Conservation (phyloP, 2,797 vertebrate genomes). For the Odontamblyopus lacepedii region DNA sequence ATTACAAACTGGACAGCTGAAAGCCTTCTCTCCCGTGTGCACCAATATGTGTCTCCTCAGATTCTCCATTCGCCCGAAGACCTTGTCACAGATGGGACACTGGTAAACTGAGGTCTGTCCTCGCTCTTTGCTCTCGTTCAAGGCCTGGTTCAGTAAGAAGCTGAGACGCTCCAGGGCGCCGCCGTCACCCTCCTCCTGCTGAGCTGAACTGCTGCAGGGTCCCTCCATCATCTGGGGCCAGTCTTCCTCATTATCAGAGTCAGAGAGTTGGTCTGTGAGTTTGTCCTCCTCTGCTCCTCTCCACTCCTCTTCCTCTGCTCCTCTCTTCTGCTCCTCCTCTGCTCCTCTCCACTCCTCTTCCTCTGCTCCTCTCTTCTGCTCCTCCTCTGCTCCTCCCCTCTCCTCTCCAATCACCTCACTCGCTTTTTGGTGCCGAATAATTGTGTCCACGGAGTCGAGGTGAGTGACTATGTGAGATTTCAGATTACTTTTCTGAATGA, state of each 20-base stretch:
- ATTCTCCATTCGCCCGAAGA: constrained; percentile 5
- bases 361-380: background rate
- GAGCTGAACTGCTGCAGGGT: background rate
- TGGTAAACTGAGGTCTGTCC: background rate
- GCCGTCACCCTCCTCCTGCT: background rate
- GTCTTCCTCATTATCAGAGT: background rate
- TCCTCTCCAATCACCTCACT: background rate
- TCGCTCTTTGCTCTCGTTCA: background rate
- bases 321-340: background rate
- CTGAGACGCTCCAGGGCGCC: background rate
- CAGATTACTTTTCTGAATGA: constrained; percentile 6
- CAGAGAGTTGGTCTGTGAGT: background rate
- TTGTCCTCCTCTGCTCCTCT: background rate
- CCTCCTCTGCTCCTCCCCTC: background rate
- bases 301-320: background rate
- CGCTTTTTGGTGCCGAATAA: background rate
- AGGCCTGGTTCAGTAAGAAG: background rate
- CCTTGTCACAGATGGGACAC: constrained; percentile 1
- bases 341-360: background rate
- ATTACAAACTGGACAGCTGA: background rate
- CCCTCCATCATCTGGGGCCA: background rate
- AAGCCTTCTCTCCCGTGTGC: constrained; percentile 8
- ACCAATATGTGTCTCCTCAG: background rate
- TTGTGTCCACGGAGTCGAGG: background rate
- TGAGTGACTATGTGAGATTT: constrained; percentile 8